phyloP scores from a whole-genome alignment of 2,888 invertebrate genomes.

The Sinelater perroti region DNA sequence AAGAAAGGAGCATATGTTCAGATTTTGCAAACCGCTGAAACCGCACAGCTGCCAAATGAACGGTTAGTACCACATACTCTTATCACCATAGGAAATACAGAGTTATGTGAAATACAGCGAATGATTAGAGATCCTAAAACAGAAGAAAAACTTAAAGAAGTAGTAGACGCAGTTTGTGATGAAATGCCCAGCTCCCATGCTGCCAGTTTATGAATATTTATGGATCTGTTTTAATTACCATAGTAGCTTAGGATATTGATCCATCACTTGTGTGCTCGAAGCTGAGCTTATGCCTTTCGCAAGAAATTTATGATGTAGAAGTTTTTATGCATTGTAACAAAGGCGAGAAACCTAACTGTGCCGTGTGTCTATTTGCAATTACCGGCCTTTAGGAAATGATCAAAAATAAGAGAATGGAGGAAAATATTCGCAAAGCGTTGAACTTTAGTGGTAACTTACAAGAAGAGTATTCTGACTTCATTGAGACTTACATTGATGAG shows the following conservation, averaged over 20 bases:
- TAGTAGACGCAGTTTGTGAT: constrained; percentile 75
- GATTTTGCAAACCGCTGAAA: constrained; percentile 45
- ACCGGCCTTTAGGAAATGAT: constrained; percentile 78
- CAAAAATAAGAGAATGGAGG: constrained; percentile 79
- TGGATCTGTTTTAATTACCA: constrained; percentile 79
- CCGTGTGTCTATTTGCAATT: constrained; percentile 84
- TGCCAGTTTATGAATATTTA: constrained; percentile 79
- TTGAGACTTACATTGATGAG: constrained; percentile 78
- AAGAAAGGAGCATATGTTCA: constrained; percentile 19
- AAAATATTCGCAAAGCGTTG: constrained; percentile 73
- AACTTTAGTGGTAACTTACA: constrained; percentile 71
- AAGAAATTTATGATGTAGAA: constrained; percentile 60
- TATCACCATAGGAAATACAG: constrained; percentile 58
- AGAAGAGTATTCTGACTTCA: constrained; percentile 77
- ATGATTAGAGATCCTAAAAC: constrained; percentile 72
- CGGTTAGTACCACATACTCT: constrained; percentile 58
- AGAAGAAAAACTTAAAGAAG: constrained; percentile 73
- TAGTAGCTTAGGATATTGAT: constrained; percentile 81
- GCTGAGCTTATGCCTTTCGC: constrained; percentile 72
- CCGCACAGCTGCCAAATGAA: constrained; percentile 65
- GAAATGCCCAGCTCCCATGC: constrained; percentile 75
- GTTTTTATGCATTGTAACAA: constrained; percentile 60
- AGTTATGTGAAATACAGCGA: constrained; percentile 77
- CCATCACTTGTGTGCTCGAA: constrained; percentile 80
- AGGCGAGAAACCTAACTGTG: constrained; percentile 75